These are phyloP conservation scores for Pyrrhopygopsis socrates DNA, from an alignment of 2,888 invertebrate genomes.

Conservation along the genomic window DNA sequence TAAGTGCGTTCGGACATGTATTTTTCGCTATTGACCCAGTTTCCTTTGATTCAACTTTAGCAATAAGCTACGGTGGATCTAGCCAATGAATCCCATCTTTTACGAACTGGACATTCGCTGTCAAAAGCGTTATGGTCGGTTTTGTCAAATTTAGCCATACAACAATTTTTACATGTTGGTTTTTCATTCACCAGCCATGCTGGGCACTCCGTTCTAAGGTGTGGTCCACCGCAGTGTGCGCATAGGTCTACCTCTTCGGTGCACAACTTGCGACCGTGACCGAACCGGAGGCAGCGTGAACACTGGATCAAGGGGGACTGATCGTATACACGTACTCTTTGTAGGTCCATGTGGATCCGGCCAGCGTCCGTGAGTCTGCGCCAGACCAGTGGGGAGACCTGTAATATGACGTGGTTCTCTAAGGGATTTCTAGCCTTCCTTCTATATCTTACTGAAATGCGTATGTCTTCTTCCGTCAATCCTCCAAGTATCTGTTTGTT, in stretches of 20 bases:
- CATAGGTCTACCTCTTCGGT: conserved; percentile 22
- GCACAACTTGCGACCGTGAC: conserved; percentile 36
- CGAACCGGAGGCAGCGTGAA: conserved; percentile 41
- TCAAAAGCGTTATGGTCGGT: conserved; percentile 33
- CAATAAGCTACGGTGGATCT: conserved; percentile 35
- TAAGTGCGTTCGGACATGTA: background rate
- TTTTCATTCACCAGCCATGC: background rate
- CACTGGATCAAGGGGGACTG: conserved; percentile 51
- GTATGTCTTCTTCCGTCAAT: background rate
- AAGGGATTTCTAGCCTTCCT: background rate
- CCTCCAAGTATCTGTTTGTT: background rate
- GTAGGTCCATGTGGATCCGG: conserved; percentile 33
- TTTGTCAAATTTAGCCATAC: background rate
- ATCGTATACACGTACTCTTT: conserved; percentile 6
- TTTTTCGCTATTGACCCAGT: too few relatives aligned
- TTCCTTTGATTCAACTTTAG: too few relatives aligned
- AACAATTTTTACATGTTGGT: conserved; percentile 46
- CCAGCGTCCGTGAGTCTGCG: background rate
- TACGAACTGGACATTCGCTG: conserved; percentile 20
- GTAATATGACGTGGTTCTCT: background rate
- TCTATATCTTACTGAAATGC: background rate
- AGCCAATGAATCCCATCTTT: conserved; percentile 34
- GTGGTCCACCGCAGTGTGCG: conserved; percentile 50
- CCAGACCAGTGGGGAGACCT: conserved; percentile 33
- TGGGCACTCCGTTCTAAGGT: conserved; percentile 36